These are phyloP conservation scores for Dipodomys ordii DNA, from an alignment of 2,113 vertebrate species.

Conservation along the genomic window DNA sequence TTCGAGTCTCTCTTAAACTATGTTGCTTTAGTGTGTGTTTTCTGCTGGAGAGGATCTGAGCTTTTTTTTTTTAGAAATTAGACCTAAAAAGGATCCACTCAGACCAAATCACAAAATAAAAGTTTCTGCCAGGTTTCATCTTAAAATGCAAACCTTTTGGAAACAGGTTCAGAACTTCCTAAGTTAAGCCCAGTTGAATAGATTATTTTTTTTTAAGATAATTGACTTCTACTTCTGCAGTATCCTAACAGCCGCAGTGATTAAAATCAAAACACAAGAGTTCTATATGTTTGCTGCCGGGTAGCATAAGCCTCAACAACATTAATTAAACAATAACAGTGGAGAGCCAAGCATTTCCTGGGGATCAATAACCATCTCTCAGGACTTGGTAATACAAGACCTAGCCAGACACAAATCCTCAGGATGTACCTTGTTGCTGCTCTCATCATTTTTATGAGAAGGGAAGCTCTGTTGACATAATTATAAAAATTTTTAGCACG, in stretches of 20 bases:
- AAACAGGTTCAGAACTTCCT: slow-evolving; percentile 29
- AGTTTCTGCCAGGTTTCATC: slow-evolving; percentile 54
- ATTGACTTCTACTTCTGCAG: slow-evolving; percentile 59
- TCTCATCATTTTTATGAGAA: slow-evolving; percentile 45
- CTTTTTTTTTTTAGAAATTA: slow-evolving; percentile 46
- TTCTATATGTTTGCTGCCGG: slow-evolving; percentile 61
- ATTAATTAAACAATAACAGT: slow-evolving; percentile 59
- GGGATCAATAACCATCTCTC: slow-evolving; percentile 55
- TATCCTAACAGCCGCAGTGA: slow-evolving; percentile 50
- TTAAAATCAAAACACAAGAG: slow-evolving; percentile 50
- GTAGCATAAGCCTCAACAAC: not conserved
- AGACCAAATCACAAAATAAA: slow-evolving; percentile 37
- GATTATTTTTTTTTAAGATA: slow-evolving; percentile 52
- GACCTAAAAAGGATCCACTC: slow-evolving; percentile 24
- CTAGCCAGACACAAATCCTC: not conserved
- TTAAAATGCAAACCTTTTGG: slow-evolving; percentile 60
- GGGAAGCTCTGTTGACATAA: not conserved
- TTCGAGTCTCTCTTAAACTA: not conserved
- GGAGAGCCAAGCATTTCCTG: slow-evolving; percentile 67
- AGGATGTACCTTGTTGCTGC: slow-evolving; percentile 63
- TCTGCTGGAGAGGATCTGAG: not conserved
- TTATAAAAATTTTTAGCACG: slow-evolving; percentile 33
- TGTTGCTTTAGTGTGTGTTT: not conserved
- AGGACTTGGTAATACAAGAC: slow-evolving; percentile 36
- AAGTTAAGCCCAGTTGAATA: slow-evolving; percentile 40